A percentile compares a stretch with the other conserved stretches of the same genome.
Conservation (phyloP, 2,888 invertebrate species). For the Cylloceria caligata region DNA sequence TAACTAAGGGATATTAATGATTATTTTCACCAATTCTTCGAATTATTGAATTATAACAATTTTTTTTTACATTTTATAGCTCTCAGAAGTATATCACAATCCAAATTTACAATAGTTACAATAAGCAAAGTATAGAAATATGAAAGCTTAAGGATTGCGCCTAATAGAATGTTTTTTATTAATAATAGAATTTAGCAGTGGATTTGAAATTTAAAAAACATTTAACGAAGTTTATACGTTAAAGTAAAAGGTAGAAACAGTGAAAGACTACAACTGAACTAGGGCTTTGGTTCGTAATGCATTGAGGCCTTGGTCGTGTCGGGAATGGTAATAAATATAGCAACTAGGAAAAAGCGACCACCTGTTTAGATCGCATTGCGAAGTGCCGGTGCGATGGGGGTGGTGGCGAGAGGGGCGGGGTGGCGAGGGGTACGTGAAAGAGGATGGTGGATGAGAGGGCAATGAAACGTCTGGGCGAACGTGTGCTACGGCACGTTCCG, state of each 20-base stretch:
- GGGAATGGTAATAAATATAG: conserved; percentile 56
- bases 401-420: neutral
- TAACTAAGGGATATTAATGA: too few relatives aligned
- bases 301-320: conserved; percentile 35
- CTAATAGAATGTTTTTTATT: too few relatives aligned
- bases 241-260: neutral
- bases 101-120: too few relatives aligned
- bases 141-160: too few relatives aligned
- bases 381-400: conserved; percentile 7
- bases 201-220: neutral
- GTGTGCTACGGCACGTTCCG: conserved; percentile 42
- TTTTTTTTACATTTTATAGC: too few relatives aligned
- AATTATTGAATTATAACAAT: too few relatives aligned
- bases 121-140: too few relatives aligned
- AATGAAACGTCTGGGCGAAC: conserved; percentile 31
- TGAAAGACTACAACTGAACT: neutral
- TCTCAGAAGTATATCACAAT: too few relatives aligned
- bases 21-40: too few relatives aligned
- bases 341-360: conserved; percentile 67
- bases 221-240: neutral
- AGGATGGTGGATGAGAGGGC: too few relatives aligned
- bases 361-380: conserved; percentile 63
- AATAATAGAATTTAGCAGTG: too few relatives aligned
- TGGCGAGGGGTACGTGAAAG: too few relatives aligned
- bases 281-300: conserved; percentile 19